Base-by-base conservation (phyloP, 2,888 invertebrate genomes). In the Gortyna flavago region DNA sequence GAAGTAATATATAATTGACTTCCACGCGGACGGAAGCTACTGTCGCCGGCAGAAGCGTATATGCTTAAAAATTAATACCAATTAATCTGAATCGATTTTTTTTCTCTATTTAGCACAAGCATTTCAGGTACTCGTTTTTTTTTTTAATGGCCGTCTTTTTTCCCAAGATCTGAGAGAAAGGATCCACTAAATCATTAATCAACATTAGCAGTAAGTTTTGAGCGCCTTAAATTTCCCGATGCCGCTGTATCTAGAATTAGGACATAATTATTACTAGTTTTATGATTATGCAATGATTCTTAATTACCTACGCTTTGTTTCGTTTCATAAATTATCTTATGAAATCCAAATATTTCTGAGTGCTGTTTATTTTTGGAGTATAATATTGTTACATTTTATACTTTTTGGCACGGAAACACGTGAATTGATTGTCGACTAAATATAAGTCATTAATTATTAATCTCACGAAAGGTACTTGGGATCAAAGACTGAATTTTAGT, bases 151-250 rank as follows among this genome's bases (percentile, higher is more conserved):
- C 61, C 48, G 51, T 41, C 32, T 64, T 80, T 80, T 77, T 77
- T 64, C 38, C 59, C 57, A 41, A 75, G 51, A 70, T n/a, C 64
- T 16, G 51, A n/a, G 35, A 66, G 25, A 77, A 48, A 18, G 57
- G 48, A 48, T 59, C 51, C 48, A 16, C 57, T 29, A 66, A 35
- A 65, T 61, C 66, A 88, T 90, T 89, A 90, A 91, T 90, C 89
- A 86, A 88, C 87, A 89, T 89, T 88, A 87, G 78, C 68, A 73
- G 81, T 79, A 88, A 91, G 87, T 90, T 90, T 77, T 54, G 79
- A 77, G 75, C 79, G 82, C 77, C 72, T 87, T n/a, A n/a, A n/a
- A n/a, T n/a, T 83, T 76, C 79, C 77, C 78, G 72, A 79, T 79
- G 80, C 83, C 81, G 72, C 85, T 85, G 81, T 85, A 87, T 87